These are phyloP conservation scores for Grantiella picta DNA, from an alignment of 2,113 vertebrate genomes.

Conservation along the genomic window DNA sequence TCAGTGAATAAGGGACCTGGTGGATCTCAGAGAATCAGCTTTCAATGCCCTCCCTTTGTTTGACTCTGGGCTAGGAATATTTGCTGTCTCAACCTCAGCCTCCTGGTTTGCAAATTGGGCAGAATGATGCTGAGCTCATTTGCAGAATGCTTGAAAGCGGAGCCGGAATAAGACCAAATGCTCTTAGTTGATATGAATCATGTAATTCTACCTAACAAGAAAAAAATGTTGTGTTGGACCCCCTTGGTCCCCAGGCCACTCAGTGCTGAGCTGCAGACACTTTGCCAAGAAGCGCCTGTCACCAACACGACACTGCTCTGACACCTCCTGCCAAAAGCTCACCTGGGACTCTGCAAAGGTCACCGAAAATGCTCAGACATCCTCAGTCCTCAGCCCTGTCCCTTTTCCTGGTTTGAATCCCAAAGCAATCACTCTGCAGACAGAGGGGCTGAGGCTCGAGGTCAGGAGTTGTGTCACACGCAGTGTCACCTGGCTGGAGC, in stretches of 20 bases:
- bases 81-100: background rate
- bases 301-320: fast-evolving
- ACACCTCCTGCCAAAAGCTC: background rate
- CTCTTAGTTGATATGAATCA: background rate
- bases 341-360: background rate
- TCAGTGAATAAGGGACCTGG: background rate
- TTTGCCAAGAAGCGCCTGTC: background rate
- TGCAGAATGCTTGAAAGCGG: background rate
- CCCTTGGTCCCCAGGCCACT: background rate
- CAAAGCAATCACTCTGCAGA: background rate
- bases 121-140: background rate
- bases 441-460: too few relatives aligned
- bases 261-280: background rate
- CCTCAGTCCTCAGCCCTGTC: background rate
- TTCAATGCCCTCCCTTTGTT: background rate
- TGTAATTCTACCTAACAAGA: background rate
- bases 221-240: background rate
- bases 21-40: background rate
- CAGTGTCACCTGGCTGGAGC: background rate
- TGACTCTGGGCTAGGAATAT: background rate
- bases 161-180: background rate
- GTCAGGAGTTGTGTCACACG: background rate
- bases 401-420: background rate
- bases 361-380: background rate
- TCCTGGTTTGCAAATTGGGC: background rate